Evolutionary conservation across 2,797 vertebrate genomes (phyloP).

Genomic region (Microhierax caerulescens): DNA sequence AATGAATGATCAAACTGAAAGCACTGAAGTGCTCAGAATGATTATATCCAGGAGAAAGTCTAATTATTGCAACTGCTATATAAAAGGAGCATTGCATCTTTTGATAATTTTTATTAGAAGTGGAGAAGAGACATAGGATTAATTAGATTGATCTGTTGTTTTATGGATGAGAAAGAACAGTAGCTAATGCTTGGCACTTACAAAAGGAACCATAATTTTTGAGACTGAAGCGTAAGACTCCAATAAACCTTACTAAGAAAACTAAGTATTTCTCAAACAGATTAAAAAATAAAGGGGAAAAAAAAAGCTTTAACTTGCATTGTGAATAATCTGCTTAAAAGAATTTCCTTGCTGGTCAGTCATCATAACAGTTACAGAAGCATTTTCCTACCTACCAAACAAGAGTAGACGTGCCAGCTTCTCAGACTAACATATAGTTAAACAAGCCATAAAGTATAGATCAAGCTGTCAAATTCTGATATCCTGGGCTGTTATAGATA

Average conservation of each 20-base stretch:
- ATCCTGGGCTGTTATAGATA: neutral
- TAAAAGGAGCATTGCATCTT: neutral
- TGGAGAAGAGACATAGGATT: neutral
- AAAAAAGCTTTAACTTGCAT: neutral
- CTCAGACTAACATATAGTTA: neutral
- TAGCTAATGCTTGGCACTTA: neutral
- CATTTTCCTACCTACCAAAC: neutral
- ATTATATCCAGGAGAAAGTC: neutral
- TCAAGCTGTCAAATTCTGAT: neutral
- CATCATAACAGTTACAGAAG: neutral
- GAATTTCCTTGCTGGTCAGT: neutral
- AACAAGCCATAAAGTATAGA: neutral
- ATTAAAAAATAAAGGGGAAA: too few species aligned
- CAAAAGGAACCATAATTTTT: neutral
- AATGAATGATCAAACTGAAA: neutral
- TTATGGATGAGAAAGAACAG: neutral
- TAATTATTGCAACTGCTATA: constrained; percentile 19
- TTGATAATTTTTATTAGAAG: constrained; percentile 13
- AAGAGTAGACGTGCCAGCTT: neutral
- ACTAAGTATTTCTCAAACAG: neutral
- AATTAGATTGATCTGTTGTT: neutral
- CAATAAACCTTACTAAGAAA: neutral
- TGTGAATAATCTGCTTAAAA: neutral
- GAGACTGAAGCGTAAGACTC: neutral
- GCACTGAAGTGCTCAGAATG: neutral